These are phyloP conservation scores for Pseudomyrmex sp. DNA, from an alignment of 1,140 invertebrate genomes.

Conservation along the genomic window DNA sequence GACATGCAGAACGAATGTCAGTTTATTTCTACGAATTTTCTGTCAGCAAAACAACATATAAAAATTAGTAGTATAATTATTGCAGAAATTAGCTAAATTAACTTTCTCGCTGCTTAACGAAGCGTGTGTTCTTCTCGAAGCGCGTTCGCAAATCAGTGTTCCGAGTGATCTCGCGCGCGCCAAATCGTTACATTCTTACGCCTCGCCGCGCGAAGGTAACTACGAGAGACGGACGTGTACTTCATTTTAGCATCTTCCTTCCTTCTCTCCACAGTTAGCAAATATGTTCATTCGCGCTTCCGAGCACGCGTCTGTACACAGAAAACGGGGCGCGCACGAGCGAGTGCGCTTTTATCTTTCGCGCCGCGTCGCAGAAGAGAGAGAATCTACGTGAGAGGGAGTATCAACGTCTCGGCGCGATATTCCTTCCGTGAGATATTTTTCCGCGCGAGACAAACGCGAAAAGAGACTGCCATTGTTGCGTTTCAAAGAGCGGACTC, in stretches of 20 bases:
- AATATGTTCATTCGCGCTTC: conserved; percentile 13
- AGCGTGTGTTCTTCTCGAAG: background rate
- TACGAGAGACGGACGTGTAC: conserved; percentile 10
- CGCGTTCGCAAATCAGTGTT: background rate
- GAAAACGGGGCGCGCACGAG: conserved; percentile 15
- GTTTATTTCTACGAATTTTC: no score
- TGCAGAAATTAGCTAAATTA: no score
- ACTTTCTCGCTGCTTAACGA: background rate
- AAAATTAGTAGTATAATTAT: no score
- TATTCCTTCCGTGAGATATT: conserved; percentile 53
- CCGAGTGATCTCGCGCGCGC: conserved; percentile 11
- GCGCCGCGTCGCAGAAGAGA: background rate
- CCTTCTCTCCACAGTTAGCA: no score
- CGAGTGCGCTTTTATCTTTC: conserved; percentile 33
- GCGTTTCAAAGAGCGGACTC: conserved; percentile 46
- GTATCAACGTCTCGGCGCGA: conserved; percentile 55
- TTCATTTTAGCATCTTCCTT: conserved; percentile 4
- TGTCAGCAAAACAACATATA: no score
- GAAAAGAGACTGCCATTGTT: conserved; percentile 56
- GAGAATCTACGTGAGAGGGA: conserved; percentile 33
- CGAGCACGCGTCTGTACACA: conserved; percentile 42
- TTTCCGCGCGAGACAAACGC: conserved; percentile 55
- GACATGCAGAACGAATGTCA: no score
- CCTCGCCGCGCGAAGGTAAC: conserved; percentile 4
- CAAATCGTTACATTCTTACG: conserved; percentile 8